Base-by-base conservation (phyloP, 2,113 vertebrate genomes). In the Pachycephala philippinensis region DNA sequence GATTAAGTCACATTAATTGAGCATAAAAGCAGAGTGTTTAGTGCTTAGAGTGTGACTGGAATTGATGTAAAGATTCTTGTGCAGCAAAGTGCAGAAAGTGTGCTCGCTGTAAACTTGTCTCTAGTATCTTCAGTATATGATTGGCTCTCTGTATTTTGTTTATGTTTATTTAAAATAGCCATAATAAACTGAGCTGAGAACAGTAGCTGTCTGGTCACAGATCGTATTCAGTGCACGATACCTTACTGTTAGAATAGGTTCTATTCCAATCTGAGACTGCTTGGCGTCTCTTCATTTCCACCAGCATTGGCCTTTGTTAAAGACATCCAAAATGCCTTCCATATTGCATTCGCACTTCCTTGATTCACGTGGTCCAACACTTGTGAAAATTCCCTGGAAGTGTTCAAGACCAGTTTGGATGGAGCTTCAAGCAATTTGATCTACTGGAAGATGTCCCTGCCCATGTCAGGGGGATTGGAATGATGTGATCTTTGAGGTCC, bases 1-100 rank as follows among this genome's bases (percentile, higher is more conserved):
- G 66, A 80, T 87, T 85, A 93, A 95, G 88, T 78, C 84, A 65
- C 40, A 37, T 81, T 93, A 90, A 93, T 72, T 92, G 72, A 89
- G 49, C 56, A 30, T 87, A 89, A 90, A 95, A 94, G 26, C 52
- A 64, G 40, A 71, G 21, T 23, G 42, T 70, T 88, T 88, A 63
- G 45, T 75, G 47, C 64, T 81, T 88, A 60, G 37, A 68, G 15
- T 84, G 37, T 1, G 0, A 82, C 45, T 84, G 57, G 68, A 66
- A 33, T 78, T 44, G 37, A 75, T 57, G 13, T 63, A 53, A 87
- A 63, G 53, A 31, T 70, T 80, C 63, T 77, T 59, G 18, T 56
- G 39, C 22, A 72, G 45, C 35, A 69, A 85, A 90, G 68, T 39
- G 31, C 30, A 84, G 68, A 21, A 75, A 88, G 17, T 11, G 5